Conservation (phyloP, 1,140 invertebrate species). For the Leptopilina boulardi region DNA sequence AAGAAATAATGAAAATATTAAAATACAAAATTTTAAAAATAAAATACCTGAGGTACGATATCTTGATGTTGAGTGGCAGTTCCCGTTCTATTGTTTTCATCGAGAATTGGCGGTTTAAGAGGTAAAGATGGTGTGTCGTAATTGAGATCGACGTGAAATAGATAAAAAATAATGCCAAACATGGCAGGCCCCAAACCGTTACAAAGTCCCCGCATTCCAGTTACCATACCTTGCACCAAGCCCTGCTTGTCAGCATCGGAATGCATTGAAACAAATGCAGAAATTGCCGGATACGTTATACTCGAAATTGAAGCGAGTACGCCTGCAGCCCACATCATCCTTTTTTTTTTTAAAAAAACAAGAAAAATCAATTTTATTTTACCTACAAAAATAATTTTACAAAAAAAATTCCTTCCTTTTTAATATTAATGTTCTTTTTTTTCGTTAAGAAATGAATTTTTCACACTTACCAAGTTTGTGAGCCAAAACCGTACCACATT, state of each 20-base stretch:
- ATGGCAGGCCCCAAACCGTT: constrained; percentile 89
- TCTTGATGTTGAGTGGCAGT: constrained; percentile 74
- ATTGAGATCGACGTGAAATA: constrained; percentile 98
- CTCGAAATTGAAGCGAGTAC: constrained; percentile 95
- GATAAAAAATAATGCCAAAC: constrained; percentile 98
- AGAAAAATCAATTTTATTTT: neutral
- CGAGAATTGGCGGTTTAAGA: constrained; percentile 69
- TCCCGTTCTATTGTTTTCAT: constrained; percentile 73
- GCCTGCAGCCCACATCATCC: constrained; percentile 99
- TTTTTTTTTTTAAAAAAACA: constrained; percentile 66
- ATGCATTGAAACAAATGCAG: constrained; percentile 98
- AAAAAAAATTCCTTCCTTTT: too few species aligned
- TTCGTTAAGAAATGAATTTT: neutral
- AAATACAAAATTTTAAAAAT: neutral
- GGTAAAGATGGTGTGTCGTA: constrained; percentile 76
- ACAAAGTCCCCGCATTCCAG: constrained; percentile 94
- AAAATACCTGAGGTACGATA: constrained; percentile 75
- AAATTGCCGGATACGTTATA: constrained; percentile 99
- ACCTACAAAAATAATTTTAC: too few species aligned
- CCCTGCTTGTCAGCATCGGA: constrained; percentile 97
- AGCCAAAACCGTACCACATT: constrained; percentile 97
- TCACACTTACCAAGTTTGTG: constrained; percentile 85
- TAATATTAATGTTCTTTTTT: neutral
- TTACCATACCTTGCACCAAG: constrained; percentile 99
- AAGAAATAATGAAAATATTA: constrained; percentile 4